Evolutionary conservation across 1,140 invertebrate genomes (phyloP), one percentile per base, ranked within the genome.

Genomic region (Delia radicum): DNA sequence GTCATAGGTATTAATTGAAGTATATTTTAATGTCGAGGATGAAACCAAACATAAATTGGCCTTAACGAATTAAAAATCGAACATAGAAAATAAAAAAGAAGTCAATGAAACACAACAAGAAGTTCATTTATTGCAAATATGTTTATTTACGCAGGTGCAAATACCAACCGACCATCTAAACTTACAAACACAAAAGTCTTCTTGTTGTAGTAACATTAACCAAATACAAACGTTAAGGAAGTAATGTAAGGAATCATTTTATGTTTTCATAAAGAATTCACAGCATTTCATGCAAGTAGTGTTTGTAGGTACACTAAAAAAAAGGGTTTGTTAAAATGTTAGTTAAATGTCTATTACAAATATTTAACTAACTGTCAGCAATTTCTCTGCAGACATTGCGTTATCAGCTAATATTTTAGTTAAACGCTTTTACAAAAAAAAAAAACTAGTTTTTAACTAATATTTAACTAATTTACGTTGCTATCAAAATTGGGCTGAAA

Each of bases 81-180:
- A 55, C 48, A 55, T 10, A n/a, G 48, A 21, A 55, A 15, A 42
- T n/a, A n/a, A n/a, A n/a, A 37, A 37, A 37, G 33, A 55, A 55
- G 21, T 55, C 48, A 55, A 55, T 55, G 18, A 55, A n/a, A 21
- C 24, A 8, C 48, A 55, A 1, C 21, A 55, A 55, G 48, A 55
- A 55, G 0, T 21, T 55, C 18, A 55, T 55, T 55, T 55, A n/a
- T 55, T 18, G 18, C 18, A 55, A 55, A 55, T 10, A 55, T 21
- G 48, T 55, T 55, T 55, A 55, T 55, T 55, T 55, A 55, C 48
- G 48, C 48, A 55, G 48, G 48, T 55, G 48, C 48, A 55, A 55
- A 55, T 55, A 21, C 48, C 48, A 55, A 55, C 21, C n/a, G n/a
- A n/a, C n/a, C n/a, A n/a, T n/a, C n/a, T n/a, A n/a, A n/a, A n/a